phyloP scores from a whole-genome alignment of 1,140 invertebrate species.

The Drosophila varians region DNA sequence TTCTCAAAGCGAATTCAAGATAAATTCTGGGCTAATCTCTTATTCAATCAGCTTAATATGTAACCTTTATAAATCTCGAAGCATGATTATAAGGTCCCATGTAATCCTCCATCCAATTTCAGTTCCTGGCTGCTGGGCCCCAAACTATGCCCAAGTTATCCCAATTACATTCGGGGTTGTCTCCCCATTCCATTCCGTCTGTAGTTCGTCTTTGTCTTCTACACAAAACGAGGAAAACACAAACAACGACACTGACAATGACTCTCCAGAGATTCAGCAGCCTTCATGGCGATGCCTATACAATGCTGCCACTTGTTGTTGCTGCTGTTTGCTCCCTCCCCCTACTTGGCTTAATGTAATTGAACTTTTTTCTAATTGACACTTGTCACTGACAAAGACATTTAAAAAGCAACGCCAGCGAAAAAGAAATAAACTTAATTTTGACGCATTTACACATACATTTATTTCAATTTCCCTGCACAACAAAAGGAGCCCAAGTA shows the following conservation, averaged over 20 bases:
- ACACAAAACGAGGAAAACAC: conserved; percentile 18
- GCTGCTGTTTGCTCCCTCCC: conserved; percentile 7
- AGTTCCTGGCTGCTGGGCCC: conserved; percentile 1
- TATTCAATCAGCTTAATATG: neutral
- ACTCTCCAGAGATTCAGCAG: conserved; percentile 28
- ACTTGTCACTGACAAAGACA: conserved; percentile 79
- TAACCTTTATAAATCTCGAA: neutral
- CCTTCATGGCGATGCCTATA: conserved; percentile 18
- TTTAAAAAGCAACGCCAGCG: conserved; percentile 47
- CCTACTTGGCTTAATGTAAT: conserved; percentile 62
- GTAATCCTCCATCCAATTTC: neutral
- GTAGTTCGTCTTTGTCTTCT: conserved; percentile 8
- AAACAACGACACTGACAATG: conserved; percentile 44
- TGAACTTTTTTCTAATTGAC: conserved; percentile 82
- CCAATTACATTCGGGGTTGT: conserved; percentile 14
- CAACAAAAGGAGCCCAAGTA: conserved; percentile 54
- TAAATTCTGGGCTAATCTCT: neutral
- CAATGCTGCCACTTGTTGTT: conserved; percentile 42
- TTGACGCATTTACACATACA: conserved; percentile 83
- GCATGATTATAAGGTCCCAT: neutral
- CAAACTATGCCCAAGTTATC: conserved; percentile 23
- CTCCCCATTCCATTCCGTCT: neutral
- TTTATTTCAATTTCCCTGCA: conserved; percentile 80
- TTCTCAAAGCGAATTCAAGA: neutral
- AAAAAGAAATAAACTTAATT: conserved; percentile 73